A percentile compares a stretch with the other conserved stretches of the same genome.
Conservation (phyloP, 2,888 invertebrate genomes). For the Sturmia bella region DNA sequence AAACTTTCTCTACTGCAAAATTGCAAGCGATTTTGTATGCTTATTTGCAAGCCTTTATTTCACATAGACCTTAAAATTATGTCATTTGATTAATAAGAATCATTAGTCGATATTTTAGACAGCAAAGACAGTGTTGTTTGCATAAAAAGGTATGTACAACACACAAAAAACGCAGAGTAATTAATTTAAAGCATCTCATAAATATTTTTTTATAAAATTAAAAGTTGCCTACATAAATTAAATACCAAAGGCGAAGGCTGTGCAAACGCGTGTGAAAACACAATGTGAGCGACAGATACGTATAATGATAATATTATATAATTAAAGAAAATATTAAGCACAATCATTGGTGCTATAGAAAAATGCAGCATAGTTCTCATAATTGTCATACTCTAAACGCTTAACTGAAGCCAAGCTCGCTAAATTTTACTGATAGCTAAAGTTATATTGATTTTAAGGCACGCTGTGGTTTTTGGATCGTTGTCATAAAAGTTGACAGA, state of each 20-base stretch:
- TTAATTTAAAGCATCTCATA: conserved; percentile 69
- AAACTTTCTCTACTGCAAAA: conserved; percentile 43
- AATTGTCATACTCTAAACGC: no score
- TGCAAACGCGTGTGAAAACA: not conserved
- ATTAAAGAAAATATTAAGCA: no score
- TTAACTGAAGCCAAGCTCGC: no score
- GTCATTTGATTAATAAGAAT: conserved; percentile 38
- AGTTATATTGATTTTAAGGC: no score
- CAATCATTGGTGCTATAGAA: no score
- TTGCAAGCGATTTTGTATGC: not conserved
- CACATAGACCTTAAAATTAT: conserved; percentile 45
- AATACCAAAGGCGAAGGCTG: no score
- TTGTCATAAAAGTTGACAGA: no score
- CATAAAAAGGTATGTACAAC: conserved; percentile 6
- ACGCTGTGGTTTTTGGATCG: no score
- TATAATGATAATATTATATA: no score
- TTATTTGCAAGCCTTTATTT: not conserved
- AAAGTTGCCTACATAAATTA: conserved; percentile 36
- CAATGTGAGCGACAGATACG: no score
- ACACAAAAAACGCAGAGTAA: conserved; percentile 50
- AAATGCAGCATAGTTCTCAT: no score
- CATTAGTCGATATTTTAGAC: conserved; percentile 39
- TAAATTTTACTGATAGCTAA: no score
- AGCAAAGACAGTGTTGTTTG: not conserved
- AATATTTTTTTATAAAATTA: conserved; percentile 59